Evolutionary conservation across 2,888 invertebrate genomes (phyloP).

Genomic region (Emmelina monodactyla): DNA sequence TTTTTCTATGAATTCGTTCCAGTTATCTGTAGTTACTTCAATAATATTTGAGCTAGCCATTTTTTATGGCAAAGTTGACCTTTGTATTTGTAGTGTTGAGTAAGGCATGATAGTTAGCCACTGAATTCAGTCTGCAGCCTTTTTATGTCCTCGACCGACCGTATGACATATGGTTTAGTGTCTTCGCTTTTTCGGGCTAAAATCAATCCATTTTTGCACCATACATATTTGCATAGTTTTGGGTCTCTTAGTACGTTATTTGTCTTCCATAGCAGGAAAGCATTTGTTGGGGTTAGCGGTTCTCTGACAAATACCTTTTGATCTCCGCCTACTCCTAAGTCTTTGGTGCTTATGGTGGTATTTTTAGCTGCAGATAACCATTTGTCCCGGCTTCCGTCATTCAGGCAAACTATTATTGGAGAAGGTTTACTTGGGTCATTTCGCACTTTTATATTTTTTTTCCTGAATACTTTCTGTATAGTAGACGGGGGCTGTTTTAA

Average conservation of each 20-base stretch:
- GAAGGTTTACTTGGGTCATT: not conserved
- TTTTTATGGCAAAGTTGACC: too few relatives aligned
- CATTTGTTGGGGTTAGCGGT: conserved; percentile 4
- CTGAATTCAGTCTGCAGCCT: too few relatives aligned
- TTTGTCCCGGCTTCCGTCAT: conserved; percentile 2
- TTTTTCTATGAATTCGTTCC: not conserved
- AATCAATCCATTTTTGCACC: conserved; percentile 12
- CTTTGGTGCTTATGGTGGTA: not conserved
- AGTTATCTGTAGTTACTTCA: not conserved
- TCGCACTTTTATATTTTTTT: not conserved
- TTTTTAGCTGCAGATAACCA: conserved; percentile 9
- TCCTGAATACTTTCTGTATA: conserved; percentile 1
- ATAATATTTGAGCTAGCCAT: not conserved
- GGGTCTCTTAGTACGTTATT: conserved; percentile 9
- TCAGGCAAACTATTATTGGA: not conserved
- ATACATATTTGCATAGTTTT: conserved; percentile 11
- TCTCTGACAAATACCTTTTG: conserved; percentile 7
- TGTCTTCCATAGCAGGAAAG: conserved; percentile 9
- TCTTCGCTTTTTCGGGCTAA: conserved; percentile 7
- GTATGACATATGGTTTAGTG: not conserved
- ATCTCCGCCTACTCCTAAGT: not conserved
- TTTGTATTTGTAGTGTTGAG: too few relatives aligned
- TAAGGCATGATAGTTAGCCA: too few relatives aligned
- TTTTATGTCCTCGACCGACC: not conserved
- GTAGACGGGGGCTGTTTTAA: conserved; percentile 1